A percentile compares a stretch with the other conserved stretches of the same genome.
These are phyloP conservation scores for Drosophila quadrilineata DNA, from an alignment of 1,140 invertebrate genomes.

Conservation along the genomic window DNA sequence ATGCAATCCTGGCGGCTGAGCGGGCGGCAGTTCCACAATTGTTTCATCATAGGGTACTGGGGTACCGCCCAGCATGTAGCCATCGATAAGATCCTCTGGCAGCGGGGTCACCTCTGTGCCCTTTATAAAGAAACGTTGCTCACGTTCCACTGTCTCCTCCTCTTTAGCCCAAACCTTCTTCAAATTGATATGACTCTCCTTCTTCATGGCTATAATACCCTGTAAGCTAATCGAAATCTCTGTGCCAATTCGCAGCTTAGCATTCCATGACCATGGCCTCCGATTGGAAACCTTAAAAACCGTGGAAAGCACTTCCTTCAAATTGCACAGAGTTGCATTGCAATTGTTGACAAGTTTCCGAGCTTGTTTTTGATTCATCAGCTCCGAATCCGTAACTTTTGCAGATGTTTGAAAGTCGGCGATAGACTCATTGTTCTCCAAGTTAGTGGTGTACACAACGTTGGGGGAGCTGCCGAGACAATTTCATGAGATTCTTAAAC, in stretches of 20 bases:
- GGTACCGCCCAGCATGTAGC: conserved; percentile 75
- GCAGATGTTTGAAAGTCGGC: conserved; percentile 49
- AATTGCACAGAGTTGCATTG: conserved; percentile 64
- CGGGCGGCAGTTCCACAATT: conserved; percentile 43
- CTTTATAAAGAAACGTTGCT: conserved; percentile 52
- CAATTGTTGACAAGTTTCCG: conserved; percentile 53
- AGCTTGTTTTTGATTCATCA: conserved; percentile 64
- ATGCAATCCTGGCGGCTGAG: conserved; percentile 56
- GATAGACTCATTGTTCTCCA: conserved; percentile 37
- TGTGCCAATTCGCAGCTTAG: conserved; percentile 60
- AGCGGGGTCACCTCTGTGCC: conserved; percentile 52
- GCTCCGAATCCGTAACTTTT: conserved; percentile 30
- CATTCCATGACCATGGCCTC: conserved; percentile 68
- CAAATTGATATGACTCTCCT: conserved; percentile 62
- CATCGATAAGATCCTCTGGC: conserved; percentile 63
- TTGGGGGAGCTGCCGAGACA: conserved; percentile 45
- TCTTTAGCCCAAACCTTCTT: conserved; percentile 57
- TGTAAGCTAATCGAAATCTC: conserved; percentile 51
- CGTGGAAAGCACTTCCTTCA: conserved; percentile 52
- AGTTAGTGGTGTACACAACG: conserved; percentile 62
- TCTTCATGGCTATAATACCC: conserved; percentile 72
- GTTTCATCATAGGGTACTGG: conserved; percentile 69
- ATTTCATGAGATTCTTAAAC: neutral
- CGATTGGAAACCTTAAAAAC: conserved; percentile 49
- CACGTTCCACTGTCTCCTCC: conserved; percentile 53